A percentile compares a stretch with the other conserved stretches of the same genome.
phyloP scores from a whole-genome alignment of 2,888 invertebrate genomes.

The Pomacea canaliculata region DNA sequence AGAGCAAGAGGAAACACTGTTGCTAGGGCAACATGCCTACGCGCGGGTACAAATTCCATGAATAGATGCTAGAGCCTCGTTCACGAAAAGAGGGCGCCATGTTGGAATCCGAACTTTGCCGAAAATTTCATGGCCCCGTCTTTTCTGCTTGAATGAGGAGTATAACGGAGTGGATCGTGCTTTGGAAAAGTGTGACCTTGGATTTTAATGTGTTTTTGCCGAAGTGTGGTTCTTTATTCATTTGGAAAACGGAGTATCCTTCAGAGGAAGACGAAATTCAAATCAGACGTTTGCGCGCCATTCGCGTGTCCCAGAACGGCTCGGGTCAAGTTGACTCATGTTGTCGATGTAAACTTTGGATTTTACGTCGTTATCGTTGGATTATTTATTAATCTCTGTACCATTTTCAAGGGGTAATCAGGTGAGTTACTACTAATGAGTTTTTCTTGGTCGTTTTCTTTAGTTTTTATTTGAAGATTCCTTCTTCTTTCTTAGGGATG shows the following conservation, averaged over 20 bases:
- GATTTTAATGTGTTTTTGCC: conserved; percentile 14
- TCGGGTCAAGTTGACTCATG: conserved; percentile 37
- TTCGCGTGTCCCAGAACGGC: conserved; percentile 28
- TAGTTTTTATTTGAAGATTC: not conserved
- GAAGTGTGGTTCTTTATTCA: conserved; percentile 11
- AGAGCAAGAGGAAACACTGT: conserved; percentile 22
- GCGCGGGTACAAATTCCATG: conserved; percentile 30
- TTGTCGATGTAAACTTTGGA: conserved; percentile 30
- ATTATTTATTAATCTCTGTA: conserved; percentile 4
- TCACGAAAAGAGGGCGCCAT: conserved; percentile 32
- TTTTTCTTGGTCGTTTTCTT: not conserved
- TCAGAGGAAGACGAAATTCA: conserved; percentile 27
- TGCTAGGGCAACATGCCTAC: conserved; percentile 32
- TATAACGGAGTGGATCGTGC: conserved; percentile 10
- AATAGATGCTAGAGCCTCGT: conserved; percentile 28
- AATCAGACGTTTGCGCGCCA: conserved; percentile 37
- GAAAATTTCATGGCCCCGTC: conserved; percentile 29
- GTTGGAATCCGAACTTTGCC: conserved; percentile 37
- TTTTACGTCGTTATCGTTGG: conserved; percentile 18
- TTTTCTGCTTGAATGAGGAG: conserved; percentile 24
- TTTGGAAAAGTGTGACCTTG: conserved; percentile 6
- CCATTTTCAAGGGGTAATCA: conserved; percentile 9
- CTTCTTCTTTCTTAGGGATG: conserved; percentile 19
- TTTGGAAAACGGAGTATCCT: conserved; percentile 17
- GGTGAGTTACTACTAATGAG: conserved; percentile 2